Percentiles rank a stretch among this genome's conserved stretches.
These are phyloP conservation scores for Myotis brandtii DNA, from an alignment of 2,113 vertebrate genomes.

Conservation along the genomic window DNA sequence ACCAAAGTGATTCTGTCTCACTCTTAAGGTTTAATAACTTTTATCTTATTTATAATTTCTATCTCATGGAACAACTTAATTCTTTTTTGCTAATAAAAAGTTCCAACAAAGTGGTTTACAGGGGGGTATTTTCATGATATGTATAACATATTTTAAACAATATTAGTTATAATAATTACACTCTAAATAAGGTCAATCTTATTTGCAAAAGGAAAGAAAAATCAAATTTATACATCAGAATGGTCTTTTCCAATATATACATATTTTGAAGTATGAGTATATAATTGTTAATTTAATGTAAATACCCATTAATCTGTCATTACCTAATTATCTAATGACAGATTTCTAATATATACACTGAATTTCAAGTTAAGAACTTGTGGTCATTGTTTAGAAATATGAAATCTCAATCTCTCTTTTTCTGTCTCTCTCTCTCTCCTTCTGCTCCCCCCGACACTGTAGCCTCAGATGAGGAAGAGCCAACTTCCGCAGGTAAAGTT, in stretches of 20 bases:
- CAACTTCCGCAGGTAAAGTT: slow-evolving; percentile 84
- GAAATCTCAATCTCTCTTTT: slow-evolving; percentile 35
- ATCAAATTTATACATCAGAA: neutral
- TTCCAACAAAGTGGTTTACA: neutral
- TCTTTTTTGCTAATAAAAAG: neutral
- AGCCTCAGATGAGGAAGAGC: slow-evolving; percentile 85
- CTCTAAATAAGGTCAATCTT: neutral
- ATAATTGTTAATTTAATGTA: neutral
- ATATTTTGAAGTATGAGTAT: neutral
- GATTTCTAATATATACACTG: neutral
- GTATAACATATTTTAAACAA: neutral
- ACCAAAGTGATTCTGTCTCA: neutral
- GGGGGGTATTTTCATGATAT: neutral
- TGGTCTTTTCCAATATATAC: neutral
- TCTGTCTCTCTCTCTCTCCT: neutral
- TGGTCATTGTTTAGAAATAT: slow-evolving; percentile 40
- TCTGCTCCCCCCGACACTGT: neutral
- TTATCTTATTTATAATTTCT: neutral
- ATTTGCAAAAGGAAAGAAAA: slow-evolving; percentile 36
- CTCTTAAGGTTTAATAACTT: neutral
- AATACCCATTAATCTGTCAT: neutral
- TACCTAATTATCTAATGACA: neutral
- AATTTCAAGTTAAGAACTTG: neutral
- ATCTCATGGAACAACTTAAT: neutral
- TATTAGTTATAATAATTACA: neutral